phyloP scores from a whole-genome alignment of 2,797 vertebrate species.

The Poliocrania exsul region DNA sequence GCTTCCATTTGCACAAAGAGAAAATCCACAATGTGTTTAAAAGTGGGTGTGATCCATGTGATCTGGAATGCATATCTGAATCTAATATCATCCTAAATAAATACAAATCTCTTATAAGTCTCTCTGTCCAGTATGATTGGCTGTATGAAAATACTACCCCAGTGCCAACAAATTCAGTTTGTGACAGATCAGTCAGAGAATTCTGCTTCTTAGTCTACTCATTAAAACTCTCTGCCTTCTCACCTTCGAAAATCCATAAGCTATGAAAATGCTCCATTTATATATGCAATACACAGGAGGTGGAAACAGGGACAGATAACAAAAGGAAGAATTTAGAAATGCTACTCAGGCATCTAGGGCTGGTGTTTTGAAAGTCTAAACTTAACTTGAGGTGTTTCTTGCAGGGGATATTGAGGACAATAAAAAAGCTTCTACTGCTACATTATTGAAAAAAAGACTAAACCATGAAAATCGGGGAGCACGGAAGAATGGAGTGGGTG shows the following conservation, averaged over 20 bases:
- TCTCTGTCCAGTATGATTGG: background rate
- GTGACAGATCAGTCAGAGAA: background rate
- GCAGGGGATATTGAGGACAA: background rate
- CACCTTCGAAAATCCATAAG: background rate
- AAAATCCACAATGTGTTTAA: background rate
- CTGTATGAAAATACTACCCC: background rate
- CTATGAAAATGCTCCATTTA: background rate
- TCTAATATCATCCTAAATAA: background rate
- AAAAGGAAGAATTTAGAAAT: background rate
- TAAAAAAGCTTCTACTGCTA: background rate
- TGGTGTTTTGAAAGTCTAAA: background rate
- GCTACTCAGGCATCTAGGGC: background rate
- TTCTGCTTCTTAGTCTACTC: background rate
- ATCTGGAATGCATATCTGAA: background rate
- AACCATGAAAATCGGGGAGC: background rate
- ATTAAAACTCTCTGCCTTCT: background rate
- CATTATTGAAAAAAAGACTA: background rate
- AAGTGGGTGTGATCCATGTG: background rate
- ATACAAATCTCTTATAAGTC: background rate
- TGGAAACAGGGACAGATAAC: background rate
- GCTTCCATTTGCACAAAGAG: background rate
- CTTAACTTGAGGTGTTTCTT: background rate
- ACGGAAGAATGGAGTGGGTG: background rate
- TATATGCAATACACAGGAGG: background rate
- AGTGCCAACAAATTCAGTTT: background rate